Percentiles rank a stretch among this genome's conserved stretches.
phyloP scores from a whole-genome alignment of 1,140 invertebrate genomes.

The Alviniconcha marisindica region DNA sequence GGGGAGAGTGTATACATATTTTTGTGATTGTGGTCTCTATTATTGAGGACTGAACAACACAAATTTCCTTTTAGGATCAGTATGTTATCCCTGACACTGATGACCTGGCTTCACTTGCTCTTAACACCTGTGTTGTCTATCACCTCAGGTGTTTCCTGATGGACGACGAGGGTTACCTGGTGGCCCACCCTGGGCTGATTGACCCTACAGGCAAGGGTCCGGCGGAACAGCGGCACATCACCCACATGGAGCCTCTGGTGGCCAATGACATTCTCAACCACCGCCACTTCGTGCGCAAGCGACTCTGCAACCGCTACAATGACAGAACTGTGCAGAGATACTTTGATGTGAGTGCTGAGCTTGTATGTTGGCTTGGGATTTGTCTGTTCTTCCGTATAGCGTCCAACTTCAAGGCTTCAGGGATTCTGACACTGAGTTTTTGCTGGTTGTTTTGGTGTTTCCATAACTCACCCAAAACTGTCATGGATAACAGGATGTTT shows the following conservation, averaged over 20 bases:
- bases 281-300: conserved; percentile 88
- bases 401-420: no score
- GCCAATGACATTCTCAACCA: conserved; percentile 92
- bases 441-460: no score
- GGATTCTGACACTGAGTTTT: no score
- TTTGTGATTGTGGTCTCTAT: no score
- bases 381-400: no score
- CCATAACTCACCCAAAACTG: no score
- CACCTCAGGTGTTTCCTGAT: conserved; percentile 87
- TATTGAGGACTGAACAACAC: no score
- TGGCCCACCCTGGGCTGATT: conserved; percentile 90
- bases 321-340: conserved; percentile 77
- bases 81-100: no score
- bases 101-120: no score
- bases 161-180: conserved; percentile 92
- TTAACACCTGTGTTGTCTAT: neutral
- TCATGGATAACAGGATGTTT: no score
- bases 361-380: neutral
- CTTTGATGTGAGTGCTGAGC: conserved; percentile 70
- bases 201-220: conserved; percentile 80
- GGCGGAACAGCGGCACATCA: conserved; percentile 88
- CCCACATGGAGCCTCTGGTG: conserved; percentile 89
- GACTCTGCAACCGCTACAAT: conserved; percentile 83
- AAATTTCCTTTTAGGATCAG: no score
- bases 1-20: no score